These are phyloP conservation scores for Acropora tenuis DNA, from an alignment of 64 coral and sea anemone genomes.

Conservation along the genomic window DNA sequence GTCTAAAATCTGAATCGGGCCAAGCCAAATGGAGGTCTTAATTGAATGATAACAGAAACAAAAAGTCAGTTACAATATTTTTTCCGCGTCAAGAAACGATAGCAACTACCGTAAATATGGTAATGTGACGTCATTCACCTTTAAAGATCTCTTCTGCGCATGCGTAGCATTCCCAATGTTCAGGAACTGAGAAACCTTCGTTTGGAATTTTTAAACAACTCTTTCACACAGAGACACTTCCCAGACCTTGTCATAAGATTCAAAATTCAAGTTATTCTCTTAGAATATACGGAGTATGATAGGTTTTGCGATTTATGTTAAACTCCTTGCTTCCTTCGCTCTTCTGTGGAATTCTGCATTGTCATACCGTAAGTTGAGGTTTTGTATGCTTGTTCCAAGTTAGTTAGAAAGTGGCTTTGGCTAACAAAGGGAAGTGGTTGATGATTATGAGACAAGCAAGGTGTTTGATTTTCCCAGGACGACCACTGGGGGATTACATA, in stretches of 20 bases:
- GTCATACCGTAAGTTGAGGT: conserved; percentile 21
- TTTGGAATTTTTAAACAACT: neutral
- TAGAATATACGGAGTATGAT: neutral
- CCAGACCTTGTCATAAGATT: neutral
- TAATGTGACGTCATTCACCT: neutral
- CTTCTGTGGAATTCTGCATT: conserved; percentile 16
- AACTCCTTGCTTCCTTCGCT: neutral
- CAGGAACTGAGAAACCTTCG: neutral
- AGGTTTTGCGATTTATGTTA: neutral
- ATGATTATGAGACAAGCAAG: neutral
- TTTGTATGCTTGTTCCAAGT: neutral
- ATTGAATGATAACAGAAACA: too few relatives aligned
- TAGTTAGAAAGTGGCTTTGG: neutral
- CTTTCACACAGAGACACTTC: neutral
- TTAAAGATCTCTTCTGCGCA: neutral
- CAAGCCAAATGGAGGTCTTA: too few relatives aligned
- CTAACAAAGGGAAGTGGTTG: neutral
- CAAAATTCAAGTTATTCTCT: neutral
- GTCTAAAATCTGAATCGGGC: too few relatives aligned
- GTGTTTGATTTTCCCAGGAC: conserved; percentile 48
- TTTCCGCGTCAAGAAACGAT: neutral
- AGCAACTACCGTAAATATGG: neutral
- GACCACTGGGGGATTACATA: conserved; percentile 77
- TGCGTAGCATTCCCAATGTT: conserved; percentile 17
- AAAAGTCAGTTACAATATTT: neutral